Evolutionary conservation across 1,140 invertebrate genomes (phyloP).

Genomic region (Triops longicaudatus): DNA sequence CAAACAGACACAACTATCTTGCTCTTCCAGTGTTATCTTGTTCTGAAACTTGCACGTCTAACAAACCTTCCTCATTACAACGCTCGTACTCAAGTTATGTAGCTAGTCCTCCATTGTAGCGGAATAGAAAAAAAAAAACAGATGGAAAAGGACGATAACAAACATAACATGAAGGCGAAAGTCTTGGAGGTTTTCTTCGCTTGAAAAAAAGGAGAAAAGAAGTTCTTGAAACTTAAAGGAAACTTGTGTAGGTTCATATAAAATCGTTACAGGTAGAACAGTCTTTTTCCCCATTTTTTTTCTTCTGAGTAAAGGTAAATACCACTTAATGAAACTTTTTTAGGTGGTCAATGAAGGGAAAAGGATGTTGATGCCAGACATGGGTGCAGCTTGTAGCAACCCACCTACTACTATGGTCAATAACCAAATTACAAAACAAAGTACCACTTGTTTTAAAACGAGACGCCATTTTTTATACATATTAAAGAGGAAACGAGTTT

Average conservation of each 20-base stretch:
- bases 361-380: conserved; percentile 1
- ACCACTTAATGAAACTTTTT: background rate
- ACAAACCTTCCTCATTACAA: background rate
- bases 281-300: too few relatives aligned
- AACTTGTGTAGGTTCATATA: too few relatives aligned
- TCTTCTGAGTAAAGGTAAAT: background rate
- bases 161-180: too few relatives aligned
- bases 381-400: conserved; percentile 14
- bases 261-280: too few relatives aligned
- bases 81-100: background rate
- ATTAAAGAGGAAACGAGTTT: background rate
- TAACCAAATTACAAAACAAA: background rate
- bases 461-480: background rate
- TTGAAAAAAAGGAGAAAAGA: too few relatives aligned
- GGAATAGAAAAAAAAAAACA: background rate
- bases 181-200: too few relatives aligned
- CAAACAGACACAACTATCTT: background rate
- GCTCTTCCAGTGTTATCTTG: background rate
- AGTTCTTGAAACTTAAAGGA: too few relatives aligned
- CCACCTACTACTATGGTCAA: background rate
- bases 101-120: background rate
- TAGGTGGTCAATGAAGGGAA: background rate
- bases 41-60: conserved; percentile 7
- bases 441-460: background rate
- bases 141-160: background rate